These are phyloP conservation scores for Acropternis orthonyx DNA, from an alignment of 2,797 vertebrate genomes.

Conservation along the genomic window DNA sequence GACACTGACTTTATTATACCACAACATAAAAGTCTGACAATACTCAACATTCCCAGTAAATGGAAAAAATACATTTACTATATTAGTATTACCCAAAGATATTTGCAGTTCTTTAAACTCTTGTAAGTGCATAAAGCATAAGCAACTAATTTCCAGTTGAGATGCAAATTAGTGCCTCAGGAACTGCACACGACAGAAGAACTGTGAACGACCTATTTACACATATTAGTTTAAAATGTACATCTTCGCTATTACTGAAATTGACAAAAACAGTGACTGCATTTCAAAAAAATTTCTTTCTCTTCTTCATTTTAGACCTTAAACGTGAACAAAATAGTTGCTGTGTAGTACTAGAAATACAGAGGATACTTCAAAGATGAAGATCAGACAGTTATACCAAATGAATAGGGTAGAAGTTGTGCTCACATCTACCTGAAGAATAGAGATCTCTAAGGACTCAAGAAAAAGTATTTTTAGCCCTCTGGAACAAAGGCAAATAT, in stretches of 20 bases:
- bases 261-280: neutral
- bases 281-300: neutral
- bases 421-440: neutral
- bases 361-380: neutral
- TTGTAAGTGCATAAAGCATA: neutral
- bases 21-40: neutral
- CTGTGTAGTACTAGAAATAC: neutral
- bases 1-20: neutral
- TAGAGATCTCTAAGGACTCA: neutral
- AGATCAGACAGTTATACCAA: neutral
- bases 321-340: neutral
- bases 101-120: conserved; percentile 8
- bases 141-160: neutral
- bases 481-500: neutral
- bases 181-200: neutral
- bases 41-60: neutral
- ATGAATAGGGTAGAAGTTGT: neutral
- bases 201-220: neutral
- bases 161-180: neutral
- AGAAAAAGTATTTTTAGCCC: neutral
- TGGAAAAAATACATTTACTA: neutral
- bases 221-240: neutral
- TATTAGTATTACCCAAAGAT: neutral
- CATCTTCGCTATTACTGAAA: neutral
- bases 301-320: neutral